Evolutionary conservation across 2,113 vertebrate genomes (phyloP), one percentile per base, ranked within the genome.

Genomic region (Aphelocoma coerulescens): DNA sequence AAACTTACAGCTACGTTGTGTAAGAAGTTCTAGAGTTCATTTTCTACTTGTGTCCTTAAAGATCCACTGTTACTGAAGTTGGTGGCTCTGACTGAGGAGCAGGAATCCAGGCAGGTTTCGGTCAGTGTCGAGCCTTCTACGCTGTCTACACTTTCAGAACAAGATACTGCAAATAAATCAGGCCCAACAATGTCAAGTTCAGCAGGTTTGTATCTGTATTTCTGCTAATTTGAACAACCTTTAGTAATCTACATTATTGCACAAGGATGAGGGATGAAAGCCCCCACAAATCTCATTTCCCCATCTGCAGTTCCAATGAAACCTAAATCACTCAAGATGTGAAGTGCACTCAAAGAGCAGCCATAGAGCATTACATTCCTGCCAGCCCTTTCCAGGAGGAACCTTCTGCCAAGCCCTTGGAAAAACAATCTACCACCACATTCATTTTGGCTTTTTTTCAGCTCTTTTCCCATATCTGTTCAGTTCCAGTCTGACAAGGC

Each of bases 351-450:
- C 55, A 35, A 39, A 37, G 63, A 95, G 69, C 71, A 91, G 77
- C 32, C 54, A 46, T 11, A 63, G 41, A 92, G 63, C 84, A 43
- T 58, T 39, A 55, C 19, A 39, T 66, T 85, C 55, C 81, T 58
- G 49, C 58, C 62, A 93, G 59, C 63, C 54, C 62, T 57, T 92
- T 89, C 72, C 14, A 3, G 58, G 48, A 84, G 7, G 12, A 35
- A 69, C 48, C 37, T 76, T 93, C 88, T 95, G 91, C 90, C 90
- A 95, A 91, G 61, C 46, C 61, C 72, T 94, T 54, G 18, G 88
- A 84, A 93, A 93, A 97, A 72, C 54, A 90, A 66, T 46, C 84
- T 81, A 89, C 67, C 55, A 77, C 63, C 54, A 33, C 43, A 43
- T 76, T 48, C 23, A 27, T 77, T 93, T 20, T 86, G 96, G 85